A percentile compares a stretch with the other conserved stretches of the same genome.
These are phyloP conservation scores for Dryas iulia DNA, from an alignment of 1,140 invertebrate species.

Conservation along the genomic window DNA sequence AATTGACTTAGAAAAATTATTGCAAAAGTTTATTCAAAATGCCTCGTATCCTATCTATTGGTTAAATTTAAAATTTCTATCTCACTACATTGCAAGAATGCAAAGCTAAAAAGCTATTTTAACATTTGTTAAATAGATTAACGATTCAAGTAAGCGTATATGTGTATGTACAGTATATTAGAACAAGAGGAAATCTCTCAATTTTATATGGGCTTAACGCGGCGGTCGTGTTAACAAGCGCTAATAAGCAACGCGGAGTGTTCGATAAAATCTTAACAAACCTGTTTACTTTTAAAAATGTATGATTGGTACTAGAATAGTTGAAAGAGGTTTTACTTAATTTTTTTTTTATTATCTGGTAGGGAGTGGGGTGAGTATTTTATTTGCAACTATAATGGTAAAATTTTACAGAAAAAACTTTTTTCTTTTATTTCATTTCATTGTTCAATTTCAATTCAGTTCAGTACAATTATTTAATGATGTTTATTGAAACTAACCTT, in stretches of 20 bases:
- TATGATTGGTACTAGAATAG: background rate
- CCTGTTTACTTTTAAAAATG: background rate
- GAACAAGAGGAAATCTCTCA: background rate
- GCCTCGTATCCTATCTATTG: too few species aligned
- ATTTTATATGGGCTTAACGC: conserved; percentile 1
- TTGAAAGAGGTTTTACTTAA: background rate
- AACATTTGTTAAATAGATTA: conserved; percentile 1
- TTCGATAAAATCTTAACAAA: background rate
- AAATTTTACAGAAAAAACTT: too few species aligned
- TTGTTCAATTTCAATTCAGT: too few species aligned
- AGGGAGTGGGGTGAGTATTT: background rate
- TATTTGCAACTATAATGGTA: too few species aligned
- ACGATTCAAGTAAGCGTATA: background rate
- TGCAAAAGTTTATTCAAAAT: too few species aligned
- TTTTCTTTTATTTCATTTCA: too few species aligned
- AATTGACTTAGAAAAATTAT: too few species aligned
- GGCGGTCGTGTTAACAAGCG: background rate
- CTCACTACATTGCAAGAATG: too few species aligned
- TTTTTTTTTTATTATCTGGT: background rate
- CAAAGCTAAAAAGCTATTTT: background rate
- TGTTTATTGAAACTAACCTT: too few species aligned
- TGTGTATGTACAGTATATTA: background rate
- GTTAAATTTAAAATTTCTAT: too few species aligned
- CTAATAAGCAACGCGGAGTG: background rate
- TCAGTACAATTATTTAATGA: too few species aligned